A percentile compares a stretch with the other conserved stretches of the same genome.
These are phyloP conservation scores for Osmoderma eremita DNA, from an alignment of 2,888 invertebrate species.

Conservation along the genomic window DNA sequence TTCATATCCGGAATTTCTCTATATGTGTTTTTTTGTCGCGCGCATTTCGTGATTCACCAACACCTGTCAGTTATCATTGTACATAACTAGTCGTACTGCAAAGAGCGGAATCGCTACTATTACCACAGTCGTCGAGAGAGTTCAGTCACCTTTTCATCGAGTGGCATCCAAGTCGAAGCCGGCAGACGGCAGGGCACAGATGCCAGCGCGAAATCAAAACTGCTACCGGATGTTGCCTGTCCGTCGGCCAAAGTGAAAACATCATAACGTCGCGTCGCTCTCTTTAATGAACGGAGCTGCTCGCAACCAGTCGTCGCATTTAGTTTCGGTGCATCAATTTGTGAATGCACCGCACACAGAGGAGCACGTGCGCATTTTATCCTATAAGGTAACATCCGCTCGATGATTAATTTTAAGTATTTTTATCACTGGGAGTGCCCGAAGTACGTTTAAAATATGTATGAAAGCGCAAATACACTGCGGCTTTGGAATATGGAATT, in stretches of 20 bases:
- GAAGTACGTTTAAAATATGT: no score
- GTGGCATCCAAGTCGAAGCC: slow-evolving; percentile 3
- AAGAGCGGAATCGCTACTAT: background rate
- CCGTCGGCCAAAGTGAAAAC: slow-evolving; percentile 22
- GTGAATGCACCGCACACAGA: background rate
- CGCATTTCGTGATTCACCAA: slow-evolving; percentile 5
- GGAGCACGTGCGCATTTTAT: slow-evolving; percentile 10
- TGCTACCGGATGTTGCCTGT: slow-evolving; percentile 29
- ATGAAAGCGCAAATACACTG: no score
- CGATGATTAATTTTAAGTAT: slow-evolving; percentile 1
- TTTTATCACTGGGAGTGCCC: no score
- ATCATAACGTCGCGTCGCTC: slow-evolving; percentile 8
- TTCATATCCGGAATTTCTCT: no score
- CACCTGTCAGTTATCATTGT: slow-evolving; percentile 1
- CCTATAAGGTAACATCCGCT: background rate
- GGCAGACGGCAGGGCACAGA: slow-evolving; percentile 24
- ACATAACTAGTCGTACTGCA: no score
- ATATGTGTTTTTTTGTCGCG: no score
- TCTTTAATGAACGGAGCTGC: slow-evolving; percentile 19
- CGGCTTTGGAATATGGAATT: no score
- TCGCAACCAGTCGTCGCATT: background rate
- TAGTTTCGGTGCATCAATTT: slow-evolving; percentile 1
- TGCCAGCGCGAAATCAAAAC: slow-evolving; percentile 32
- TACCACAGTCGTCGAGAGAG: background rate
- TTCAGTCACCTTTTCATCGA: slow-evolving; percentile 26